A percentile compares a stretch with the other conserved stretches of the same genome.
Evolutionary conservation across 2,797 vertebrate species (phyloP).

Genomic region (Catamblyrhynchus diadema): DNA sequence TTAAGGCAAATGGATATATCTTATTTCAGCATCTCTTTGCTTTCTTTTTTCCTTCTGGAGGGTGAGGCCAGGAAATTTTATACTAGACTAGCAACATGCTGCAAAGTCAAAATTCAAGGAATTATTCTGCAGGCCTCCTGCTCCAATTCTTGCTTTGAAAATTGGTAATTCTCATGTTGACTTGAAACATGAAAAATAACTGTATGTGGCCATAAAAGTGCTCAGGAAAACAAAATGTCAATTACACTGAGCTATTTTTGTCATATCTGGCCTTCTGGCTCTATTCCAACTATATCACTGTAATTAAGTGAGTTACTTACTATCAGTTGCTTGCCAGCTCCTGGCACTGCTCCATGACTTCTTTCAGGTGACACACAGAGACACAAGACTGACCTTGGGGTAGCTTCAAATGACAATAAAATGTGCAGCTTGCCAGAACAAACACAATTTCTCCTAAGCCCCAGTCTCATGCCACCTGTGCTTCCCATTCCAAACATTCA

Average conservation of each 20-base stretch:
- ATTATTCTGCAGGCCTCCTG: background rate
- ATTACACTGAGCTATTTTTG: background rate
- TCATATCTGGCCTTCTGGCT: background rate
- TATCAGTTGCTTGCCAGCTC: background rate
- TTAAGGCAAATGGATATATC: background rate
- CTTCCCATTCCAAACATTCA: background rate
- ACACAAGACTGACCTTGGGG: rapidly evolving
- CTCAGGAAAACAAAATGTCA: background rate
- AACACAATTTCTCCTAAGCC: background rate
- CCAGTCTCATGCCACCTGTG: background rate
- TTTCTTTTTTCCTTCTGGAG: background rate
- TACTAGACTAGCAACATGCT: background rate
- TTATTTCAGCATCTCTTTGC: background rate
- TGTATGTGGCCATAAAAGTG: background rate
- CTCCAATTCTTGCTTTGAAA: background rate
- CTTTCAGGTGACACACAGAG: background rate
- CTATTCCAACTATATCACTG: background rate
- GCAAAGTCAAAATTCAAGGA: background rate
- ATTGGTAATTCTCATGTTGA: background rate
- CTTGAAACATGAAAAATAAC: background rate
- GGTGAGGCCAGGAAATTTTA: background rate
- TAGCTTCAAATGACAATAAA: background rate
- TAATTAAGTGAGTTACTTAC: background rate
- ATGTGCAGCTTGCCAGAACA: background rate
- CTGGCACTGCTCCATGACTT: background rate